Evolutionary conservation across 1,140 invertebrate species (phyloP).

Genomic region (Dreissena polymorpha): DNA sequence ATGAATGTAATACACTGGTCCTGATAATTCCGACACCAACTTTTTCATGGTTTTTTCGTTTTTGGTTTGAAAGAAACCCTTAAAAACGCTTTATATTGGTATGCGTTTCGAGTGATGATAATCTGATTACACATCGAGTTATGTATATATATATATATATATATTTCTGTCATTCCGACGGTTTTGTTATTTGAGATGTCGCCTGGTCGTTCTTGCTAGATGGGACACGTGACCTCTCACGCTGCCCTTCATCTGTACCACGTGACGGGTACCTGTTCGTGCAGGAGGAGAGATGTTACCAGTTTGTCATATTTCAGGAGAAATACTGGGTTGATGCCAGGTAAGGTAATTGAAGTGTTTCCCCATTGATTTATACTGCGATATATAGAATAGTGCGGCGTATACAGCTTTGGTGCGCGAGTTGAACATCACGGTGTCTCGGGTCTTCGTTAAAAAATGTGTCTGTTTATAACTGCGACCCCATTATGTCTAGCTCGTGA

Average conservation of each 20-base stretch:
- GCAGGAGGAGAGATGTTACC: constrained; percentile 24
- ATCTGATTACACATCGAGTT: neutral
- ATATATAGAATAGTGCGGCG: too few relatives aligned
- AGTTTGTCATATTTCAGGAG: constrained; percentile 36
- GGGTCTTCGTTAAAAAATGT: too few relatives aligned
- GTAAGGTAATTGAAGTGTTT: neutral
- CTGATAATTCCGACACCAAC: neutral
- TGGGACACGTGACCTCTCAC: neutral
- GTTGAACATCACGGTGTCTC: too few relatives aligned
- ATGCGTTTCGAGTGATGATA: neutral
- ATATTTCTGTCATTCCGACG: neutral
- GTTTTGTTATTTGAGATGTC: neutral
- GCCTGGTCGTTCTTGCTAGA: neutral
- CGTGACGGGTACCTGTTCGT: constrained; percentile 12
- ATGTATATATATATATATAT: neutral
- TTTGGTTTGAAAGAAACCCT: too few relatives aligned
- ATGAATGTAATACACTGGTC: neutral
- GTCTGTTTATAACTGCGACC: too few relatives aligned
- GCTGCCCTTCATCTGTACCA: constrained; percentile 19
- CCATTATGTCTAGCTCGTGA: too few relatives aligned
- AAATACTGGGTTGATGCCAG: constrained; percentile 47
- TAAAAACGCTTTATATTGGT: neutral
- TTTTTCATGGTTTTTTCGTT: neutral
- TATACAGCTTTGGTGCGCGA: too few relatives aligned
- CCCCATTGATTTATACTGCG: too few relatives aligned